Conservation (phyloP, 2,888 invertebrate genomes). For the Therioaphis trifolii region DNA sequence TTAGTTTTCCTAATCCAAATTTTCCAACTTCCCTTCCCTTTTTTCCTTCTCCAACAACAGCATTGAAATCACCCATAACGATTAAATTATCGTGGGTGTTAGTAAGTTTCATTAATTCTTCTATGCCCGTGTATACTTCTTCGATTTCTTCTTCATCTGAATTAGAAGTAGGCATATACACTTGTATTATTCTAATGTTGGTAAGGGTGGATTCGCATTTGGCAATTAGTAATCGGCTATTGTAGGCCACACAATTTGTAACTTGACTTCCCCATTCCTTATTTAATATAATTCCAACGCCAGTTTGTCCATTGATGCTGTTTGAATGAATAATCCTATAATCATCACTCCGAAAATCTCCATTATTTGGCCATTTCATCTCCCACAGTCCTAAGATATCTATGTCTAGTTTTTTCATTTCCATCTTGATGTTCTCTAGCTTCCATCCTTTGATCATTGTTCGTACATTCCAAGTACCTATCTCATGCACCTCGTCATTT, state of each 20-base stretch:
- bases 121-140: conserved; percentile 43
- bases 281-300: conserved; percentile 18
- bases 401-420: conserved; percentile 17
- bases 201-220: neutral
- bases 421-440: no score
- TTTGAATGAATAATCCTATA: neutral
- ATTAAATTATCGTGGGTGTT: conserved; percentile 27
- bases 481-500: no score
- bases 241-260: conserved; percentile 6
- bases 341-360: conserved; percentile 16
- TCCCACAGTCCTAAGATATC: conserved; percentile 37
- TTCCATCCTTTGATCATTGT: neutral
- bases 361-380: conserved; percentile 17
- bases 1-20: conserved; percentile 43
- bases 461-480: neutral
- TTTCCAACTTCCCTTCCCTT: conserved; percentile 7
- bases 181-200: conserved; percentile 41
- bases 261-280: neutral
- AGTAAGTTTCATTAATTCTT: conserved; percentile 38
- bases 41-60: conserved; percentile 31
- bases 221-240: conserved; percentile 10
- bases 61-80: conserved; percentile 31
- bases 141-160: conserved; percentile 49
- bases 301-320: conserved; percentile 12
- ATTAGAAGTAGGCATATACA: conserved; percentile 30